Percentiles rank a stretch among this genome's conserved stretches.
These are phyloP conservation scores for Distichodus sexfasciatus DNA, from an alignment of 2,797 vertebrate species.

Conservation along the genomic window DNA sequence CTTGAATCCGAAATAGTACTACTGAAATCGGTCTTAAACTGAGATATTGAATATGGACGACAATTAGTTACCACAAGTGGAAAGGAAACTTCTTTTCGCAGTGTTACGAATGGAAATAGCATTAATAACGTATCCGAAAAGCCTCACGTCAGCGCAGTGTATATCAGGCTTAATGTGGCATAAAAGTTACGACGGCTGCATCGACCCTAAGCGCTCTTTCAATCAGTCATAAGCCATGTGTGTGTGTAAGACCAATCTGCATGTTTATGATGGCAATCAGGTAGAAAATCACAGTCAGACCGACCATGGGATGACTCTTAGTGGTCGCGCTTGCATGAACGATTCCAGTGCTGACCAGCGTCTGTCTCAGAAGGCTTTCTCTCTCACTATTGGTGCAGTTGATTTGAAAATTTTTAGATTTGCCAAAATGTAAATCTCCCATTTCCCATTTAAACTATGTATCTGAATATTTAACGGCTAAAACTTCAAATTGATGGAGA, in stretches of 20 bases:
- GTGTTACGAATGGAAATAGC: constrained; percentile 40
- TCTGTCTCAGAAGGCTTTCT: constrained; percentile 36
- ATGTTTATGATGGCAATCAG: constrained; percentile 51
- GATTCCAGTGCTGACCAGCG: constrained; percentile 34
- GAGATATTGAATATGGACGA: constrained; percentile 37
- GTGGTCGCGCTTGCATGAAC: constrained; percentile 40
- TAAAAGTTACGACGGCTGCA: constrained; percentile 41
- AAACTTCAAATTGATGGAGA: constrained; percentile 14
- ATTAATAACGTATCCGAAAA: constrained; percentile 46
- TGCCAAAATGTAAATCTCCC: not conserved
- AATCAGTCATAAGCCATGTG: constrained; percentile 66
- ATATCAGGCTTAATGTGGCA: constrained; percentile 54
- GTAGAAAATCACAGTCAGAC: constrained; percentile 5
- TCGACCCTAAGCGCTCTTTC: constrained; percentile 59
- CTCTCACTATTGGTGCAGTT: constrained; percentile 31
- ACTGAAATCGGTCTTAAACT: constrained; percentile 25
- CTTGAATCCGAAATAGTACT: constrained; percentile 23
- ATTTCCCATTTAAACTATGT: constrained; percentile 22
- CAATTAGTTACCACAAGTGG: constrained; percentile 47
- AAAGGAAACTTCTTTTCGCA: constrained; percentile 51
- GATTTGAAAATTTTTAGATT: constrained; percentile 23
- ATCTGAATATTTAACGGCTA: constrained; percentile 22
- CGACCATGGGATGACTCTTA: constrained; percentile 20
- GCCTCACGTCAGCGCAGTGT: constrained; percentile 44
- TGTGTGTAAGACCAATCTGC: constrained; percentile 63